Conservation (phyloP, 1,140 invertebrate genomes). For the Bombus impatiens region DNA sequence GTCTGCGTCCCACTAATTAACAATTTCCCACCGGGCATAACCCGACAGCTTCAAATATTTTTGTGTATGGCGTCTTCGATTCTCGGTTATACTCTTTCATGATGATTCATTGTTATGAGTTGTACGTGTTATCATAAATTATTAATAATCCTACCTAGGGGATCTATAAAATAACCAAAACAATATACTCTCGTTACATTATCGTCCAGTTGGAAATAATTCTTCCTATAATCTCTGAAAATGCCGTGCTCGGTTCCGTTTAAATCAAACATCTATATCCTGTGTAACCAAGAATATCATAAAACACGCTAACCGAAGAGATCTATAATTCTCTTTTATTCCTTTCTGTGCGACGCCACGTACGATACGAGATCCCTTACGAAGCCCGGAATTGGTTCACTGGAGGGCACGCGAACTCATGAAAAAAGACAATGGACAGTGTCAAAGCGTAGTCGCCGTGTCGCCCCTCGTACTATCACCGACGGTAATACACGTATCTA, state of each 20-base stretch:
- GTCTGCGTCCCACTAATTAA: neutral
- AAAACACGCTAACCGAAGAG: neutral
- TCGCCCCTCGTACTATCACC: slow-evolving; percentile 34
- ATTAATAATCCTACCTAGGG: neutral
- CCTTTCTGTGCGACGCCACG: too few relatives aligned
- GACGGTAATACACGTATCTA: slow-evolving; percentile 44
- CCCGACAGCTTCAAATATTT: neutral
- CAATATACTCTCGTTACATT: neutral
- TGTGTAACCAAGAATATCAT: neutral
- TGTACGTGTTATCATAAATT: neutral
- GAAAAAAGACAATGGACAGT: slow-evolving; percentile 49
- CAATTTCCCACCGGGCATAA: neutral
- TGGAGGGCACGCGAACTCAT: slow-evolving; percentile 25
- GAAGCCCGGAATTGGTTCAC: slow-evolving; percentile 3
- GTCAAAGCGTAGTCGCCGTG: slow-evolving; percentile 46
- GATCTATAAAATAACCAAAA: neutral
- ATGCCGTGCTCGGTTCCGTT: neutral
- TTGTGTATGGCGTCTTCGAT: neutral
- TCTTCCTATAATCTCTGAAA: neutral
- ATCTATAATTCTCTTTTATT: neutral
- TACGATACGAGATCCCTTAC: neutral
- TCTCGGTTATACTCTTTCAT: too few relatives aligned
- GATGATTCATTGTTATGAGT: neutral
- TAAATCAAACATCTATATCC: neutral
- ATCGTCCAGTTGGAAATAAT: neutral